Percentiles rank a stretch among this genome's conserved stretches.
These are phyloP conservation scores for Phyto melanocephala DNA, from an alignment of 2,888 invertebrate genomes.

Conservation along the genomic window DNA sequence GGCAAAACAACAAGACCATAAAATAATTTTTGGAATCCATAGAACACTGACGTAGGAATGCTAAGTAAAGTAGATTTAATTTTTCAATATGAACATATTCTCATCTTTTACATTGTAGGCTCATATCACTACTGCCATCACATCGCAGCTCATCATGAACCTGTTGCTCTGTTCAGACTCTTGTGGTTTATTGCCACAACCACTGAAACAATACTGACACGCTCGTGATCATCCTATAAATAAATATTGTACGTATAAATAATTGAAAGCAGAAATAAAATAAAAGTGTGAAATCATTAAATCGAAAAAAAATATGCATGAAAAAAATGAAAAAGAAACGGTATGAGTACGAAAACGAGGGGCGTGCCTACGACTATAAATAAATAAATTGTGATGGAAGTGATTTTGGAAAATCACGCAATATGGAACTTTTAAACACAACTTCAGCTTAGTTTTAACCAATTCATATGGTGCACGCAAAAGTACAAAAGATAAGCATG, in stretches of 20 bases:
- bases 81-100: constrained; percentile 31
- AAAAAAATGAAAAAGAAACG: not conserved
- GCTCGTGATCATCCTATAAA: not conserved
- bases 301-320: constrained; percentile 34
- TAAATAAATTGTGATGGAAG: constrained; percentile 47
- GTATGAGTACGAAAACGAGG: constrained; percentile 22
- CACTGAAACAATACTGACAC: not conserved
- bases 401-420: constrained; percentile 50
- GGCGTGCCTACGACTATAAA: constrained; percentile 34
- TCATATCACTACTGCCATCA: constrained; percentile 2
- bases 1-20: not conserved
- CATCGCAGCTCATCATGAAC: constrained; percentile 41
- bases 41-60: constrained; percentile 44
- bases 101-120: not conserved
- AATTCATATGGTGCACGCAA: constrained; percentile 39
- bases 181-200: constrained; percentile 52
- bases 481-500: constrained; percentile 29
- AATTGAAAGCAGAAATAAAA: constrained; percentile 51
- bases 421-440: constrained; percentile 30
- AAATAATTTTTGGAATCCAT: constrained; percentile 28
- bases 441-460: constrained; percentile 10
- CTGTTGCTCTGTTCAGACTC: constrained; percentile 49
- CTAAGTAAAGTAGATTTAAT: constrained; percentile 33
- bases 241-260: constrained; percentile 35
- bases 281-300: constrained; percentile 60